Evolutionary conservation across 2,888 invertebrate species (phyloP), one percentile per base, ranked within the genome.

Genomic region (Seira sanloemensis): DNA sequence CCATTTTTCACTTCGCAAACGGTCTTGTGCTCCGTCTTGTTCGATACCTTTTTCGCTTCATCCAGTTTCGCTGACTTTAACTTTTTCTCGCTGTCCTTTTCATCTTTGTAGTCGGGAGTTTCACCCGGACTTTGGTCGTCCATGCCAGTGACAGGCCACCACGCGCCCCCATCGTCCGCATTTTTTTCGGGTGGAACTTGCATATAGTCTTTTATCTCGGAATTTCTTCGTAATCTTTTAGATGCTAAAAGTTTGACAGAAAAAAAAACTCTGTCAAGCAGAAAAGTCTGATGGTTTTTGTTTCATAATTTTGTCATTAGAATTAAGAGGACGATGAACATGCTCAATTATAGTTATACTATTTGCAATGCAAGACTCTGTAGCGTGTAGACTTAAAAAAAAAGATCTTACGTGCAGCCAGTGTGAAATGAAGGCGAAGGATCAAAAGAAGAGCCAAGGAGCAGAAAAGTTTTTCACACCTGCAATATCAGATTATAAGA

Each of bases 1-100:
- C 24, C 66, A 66, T 4, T 19, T 5, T 19, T 23, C 18, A 71
- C 54, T 76, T 81, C 76, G 50, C 76, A 81, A 66, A 76, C 50
- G 1, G 71, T 76, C 37, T 37, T 37, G 37, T 37, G 12, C 5
- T 76, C 66, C 71, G 16, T 23, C 24, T 46, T 25, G 12, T 62
- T 46, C 21, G 26, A 19, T 16, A 16, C 19, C 5, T 58, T 58
- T 54, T 77, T 54, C 1, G 16, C 18, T n/a, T n/a, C n/a, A n/a
- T n/a, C n/a, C n/a, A n/a, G n/a, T n/a, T n/a, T n/a, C n/a, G n/a
- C n/a, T n/a, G n/a, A 9, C 37, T 9, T 37, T 37, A 37, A 12
- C 37, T 37, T 37, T 37, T 37, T 37, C 12, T 12, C 37, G 37
- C 37, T 37, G 12, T 5, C 37, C 37, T 37, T 12, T 12, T 37